Evolutionary conservation across 2,888 invertebrate species (phyloP).

Genomic region (Hirtodrosophila cameraria): DNA sequence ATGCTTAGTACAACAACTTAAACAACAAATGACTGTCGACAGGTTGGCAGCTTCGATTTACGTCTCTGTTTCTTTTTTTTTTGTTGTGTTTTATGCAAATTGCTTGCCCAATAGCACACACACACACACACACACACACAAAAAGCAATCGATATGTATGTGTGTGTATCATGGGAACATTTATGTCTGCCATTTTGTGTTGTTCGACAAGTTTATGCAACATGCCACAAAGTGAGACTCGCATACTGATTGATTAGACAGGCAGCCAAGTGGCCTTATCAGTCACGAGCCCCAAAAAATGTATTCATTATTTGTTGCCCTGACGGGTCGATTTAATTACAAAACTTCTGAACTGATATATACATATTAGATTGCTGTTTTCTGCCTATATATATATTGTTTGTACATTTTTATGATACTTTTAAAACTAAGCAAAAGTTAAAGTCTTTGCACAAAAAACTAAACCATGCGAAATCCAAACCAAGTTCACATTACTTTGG

Average conservation of each 20-base stretch:
- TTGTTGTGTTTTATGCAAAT: slow-evolving; percentile 43
- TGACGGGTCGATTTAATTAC: slow-evolving; percentile 38
- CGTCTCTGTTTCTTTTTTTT: slow-evolving; percentile 19
- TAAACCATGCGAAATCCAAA: slow-evolving; percentile 5
- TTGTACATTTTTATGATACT: neutral
- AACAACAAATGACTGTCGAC: slow-evolving; percentile 38
- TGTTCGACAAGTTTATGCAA: slow-evolving; percentile 41
- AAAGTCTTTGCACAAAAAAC: slow-evolving; percentile 12
- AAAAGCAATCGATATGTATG: slow-evolving; percentile 39
- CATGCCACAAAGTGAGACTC: slow-evolving; percentile 30
- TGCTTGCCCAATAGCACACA: slow-evolving; percentile 38
- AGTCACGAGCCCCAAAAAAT: slow-evolving; percentile 7
- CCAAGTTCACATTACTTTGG: slow-evolving; percentile 19
- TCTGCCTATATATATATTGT: neutral
- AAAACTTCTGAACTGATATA: slow-evolving; percentile 29
- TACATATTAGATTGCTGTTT: neutral
- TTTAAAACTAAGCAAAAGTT: slow-evolving; percentile 2
- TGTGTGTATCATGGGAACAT: slow-evolving; percentile 23
- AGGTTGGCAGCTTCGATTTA: slow-evolving; percentile 53
- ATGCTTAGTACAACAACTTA: neutral
- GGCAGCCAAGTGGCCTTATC: slow-evolving; percentile 36
- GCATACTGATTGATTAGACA: slow-evolving; percentile 42
- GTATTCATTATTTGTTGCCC: slow-evolving; percentile 28
- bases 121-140: slow-evolving; percentile 20
- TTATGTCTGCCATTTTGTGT: slow-evolving; percentile 48